A percentile compares a stretch with the other conserved stretches of the same genome.
These are phyloP conservation scores for Ichneumoninae sp. DNA, from an alignment of 2,888 invertebrate genomes.

Conservation along the genomic window DNA sequence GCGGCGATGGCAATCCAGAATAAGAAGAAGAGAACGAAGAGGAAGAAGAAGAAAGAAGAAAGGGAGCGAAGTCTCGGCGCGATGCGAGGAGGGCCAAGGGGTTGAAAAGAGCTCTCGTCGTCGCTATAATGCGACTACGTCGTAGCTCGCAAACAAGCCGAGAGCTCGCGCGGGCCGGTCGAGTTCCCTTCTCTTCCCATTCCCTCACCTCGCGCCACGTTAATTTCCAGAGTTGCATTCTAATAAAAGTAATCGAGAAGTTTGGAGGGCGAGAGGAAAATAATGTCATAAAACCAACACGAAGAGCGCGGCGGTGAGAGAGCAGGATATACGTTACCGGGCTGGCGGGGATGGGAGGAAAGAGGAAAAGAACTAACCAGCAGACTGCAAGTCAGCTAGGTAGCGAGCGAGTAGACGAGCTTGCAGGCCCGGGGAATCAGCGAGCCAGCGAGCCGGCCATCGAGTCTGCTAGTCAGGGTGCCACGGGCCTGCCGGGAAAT, in stretches of 20 bases:
- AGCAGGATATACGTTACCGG: conserved; percentile 36
- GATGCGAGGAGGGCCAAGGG: conserved; percentile 16
- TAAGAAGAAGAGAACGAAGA: conserved; percentile 4
- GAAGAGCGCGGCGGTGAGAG: conserved; percentile 49
- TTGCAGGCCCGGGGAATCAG: conserved; percentile 32
- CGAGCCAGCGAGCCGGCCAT: conserved; percentile 60
- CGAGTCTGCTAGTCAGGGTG: conserved; percentile 69
- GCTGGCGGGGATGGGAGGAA: conserved; percentile 5
- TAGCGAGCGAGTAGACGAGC: conserved; percentile 31
- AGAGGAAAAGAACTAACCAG: conserved; percentile 35
- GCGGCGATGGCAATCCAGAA: conserved; percentile 26
- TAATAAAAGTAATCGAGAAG: conserved; percentile 80
- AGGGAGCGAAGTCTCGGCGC: neutral
- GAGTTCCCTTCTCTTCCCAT: conserved; percentile 35
- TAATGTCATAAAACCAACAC: conserved; percentile 77
- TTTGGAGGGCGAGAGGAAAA: conserved; percentile 76
- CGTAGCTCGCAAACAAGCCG: conserved; percentile 67
- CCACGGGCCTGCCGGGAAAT: conserved; percentile 60
- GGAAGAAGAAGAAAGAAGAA: neutral
- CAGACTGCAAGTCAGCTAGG: conserved; percentile 50
- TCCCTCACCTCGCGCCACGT: conserved; percentile 68
- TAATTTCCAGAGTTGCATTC: conserved; percentile 77
- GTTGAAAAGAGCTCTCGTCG: conserved; percentile 25
- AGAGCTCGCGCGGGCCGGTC: conserved; percentile 34
- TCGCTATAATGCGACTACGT: conserved; percentile 58